phyloP scores from a whole-genome alignment of 2,888 invertebrate species.

The Tachystola acroxantha region DNA sequence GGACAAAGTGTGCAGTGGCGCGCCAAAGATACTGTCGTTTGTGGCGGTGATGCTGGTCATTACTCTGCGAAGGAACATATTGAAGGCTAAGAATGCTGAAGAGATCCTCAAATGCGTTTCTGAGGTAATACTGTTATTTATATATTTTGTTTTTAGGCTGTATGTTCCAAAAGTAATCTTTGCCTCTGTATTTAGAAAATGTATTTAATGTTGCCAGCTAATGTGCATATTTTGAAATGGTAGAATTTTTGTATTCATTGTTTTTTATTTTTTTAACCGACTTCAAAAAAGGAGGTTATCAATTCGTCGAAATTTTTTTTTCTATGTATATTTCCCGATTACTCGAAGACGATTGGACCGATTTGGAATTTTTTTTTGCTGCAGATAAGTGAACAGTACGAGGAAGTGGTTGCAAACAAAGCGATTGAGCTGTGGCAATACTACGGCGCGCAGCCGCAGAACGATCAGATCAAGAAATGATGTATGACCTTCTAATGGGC shows the following conservation, averaged over 20 bases:
- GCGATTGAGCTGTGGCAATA: constrained; percentile 92
- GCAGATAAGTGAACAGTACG: constrained; percentile 87
- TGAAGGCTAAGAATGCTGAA: constrained; percentile 79
- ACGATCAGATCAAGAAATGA: constrained; percentile 70
- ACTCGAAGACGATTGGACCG: no score
- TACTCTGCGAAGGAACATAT: constrained; percentile 81
- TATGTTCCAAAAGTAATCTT: neutral
- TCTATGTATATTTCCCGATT: no score
- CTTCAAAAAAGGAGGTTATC: no score
- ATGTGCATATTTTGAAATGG: no score
- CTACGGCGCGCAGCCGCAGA: constrained; percentile 81
- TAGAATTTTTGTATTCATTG: no score
- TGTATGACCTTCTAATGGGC: constrained; percentile 76
- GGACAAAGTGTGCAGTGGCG: constrained; percentile 93
- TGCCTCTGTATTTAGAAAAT: neutral
- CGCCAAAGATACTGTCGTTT: constrained; percentile 88
- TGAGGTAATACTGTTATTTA: constrained; percentile 67
- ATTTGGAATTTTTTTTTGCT: no score
- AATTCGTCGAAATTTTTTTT: no score
- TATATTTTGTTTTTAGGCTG: no score
- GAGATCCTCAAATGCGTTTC: constrained; percentile 82
- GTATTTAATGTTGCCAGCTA: constrained; percentile 7
- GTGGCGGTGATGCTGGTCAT: constrained; percentile 86
- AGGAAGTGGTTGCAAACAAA: constrained; percentile 90
- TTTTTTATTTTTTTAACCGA: no score